Percentiles rank a stretch among this genome's conserved stretches.
These are phyloP conservation scores for Platichthys flesus DNA, from an alignment of 2,113 vertebrate genomes.

Conservation along the genomic window DNA sequence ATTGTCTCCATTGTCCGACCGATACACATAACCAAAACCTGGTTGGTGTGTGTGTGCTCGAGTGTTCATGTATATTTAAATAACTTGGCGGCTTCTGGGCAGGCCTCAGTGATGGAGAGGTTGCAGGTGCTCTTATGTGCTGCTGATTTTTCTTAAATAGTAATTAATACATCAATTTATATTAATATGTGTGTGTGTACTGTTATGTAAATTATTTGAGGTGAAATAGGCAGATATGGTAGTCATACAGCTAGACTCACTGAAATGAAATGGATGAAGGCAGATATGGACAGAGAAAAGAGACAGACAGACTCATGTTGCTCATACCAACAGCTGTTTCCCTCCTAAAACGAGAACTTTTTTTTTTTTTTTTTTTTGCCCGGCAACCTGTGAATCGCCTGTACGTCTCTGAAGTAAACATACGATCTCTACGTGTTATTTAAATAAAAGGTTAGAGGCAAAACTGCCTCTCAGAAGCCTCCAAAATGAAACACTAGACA, in stretches of 20 bases:
- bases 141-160: conserved; percentile 37
- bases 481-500: neutral
- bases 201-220: conserved; percentile 28
- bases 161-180: conserved; percentile 45
- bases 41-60: conserved; percentile 53
- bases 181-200: conserved; percentile 35
- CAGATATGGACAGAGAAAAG: neutral
- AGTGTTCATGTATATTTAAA: conserved; percentile 59
- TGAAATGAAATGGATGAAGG: conserved; percentile 8
- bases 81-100: conserved; percentile 28
- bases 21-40: conserved; percentile 62
- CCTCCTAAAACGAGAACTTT: neutral
- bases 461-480: neutral
- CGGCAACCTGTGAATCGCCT: neutral
- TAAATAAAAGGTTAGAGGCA: neutral
- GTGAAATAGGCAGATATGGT: conserved; percentile 12
- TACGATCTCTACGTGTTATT: neutral
- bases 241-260: neutral
- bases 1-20: conserved; percentile 67
- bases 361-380: neutral
- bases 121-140: conserved; percentile 65
- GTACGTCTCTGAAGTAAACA: neutral
- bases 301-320: neutral
- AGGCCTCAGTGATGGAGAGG: conserved; percentile 50
- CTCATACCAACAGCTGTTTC: neutral